Base-by-base conservation (phyloP, 2,888 invertebrate genomes). In the Epicampocera succincta region DNA sequence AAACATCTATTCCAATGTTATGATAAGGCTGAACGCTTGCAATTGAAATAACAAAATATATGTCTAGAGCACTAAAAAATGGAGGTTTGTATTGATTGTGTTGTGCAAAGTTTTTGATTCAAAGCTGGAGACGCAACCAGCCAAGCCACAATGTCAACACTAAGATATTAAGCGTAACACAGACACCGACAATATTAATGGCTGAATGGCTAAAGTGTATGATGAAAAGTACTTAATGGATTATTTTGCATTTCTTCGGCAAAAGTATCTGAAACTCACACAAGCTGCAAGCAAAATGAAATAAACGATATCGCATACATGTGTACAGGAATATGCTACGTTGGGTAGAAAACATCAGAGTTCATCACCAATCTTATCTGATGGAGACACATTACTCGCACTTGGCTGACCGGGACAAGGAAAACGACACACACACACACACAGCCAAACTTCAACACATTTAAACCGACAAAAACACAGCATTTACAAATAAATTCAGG, bases 311-410 rank as follows among this genome's bases (percentile, higher is more conserved):
- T 77, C 71, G 17, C 60, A 60, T 17, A 46, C 25, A 44, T 71
- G 54, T 63, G 60, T 33, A 73, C 21, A 13, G 54, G 50, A 38
- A 74, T 17, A 52, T 48, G 38, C 15, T 48, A 17, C 44, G 61
- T 68, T 38, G 50, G 58, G 68, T 54, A 69, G 69, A 71, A 71
- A 73, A 61, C 69, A 79, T 80, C 76, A 83, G 65, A 82, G 82
- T 80, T 85, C 83, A 83, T 79, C 85, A 80, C 74, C 66, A 81
- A 78, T 50, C 29, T 84, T 85, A 87, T 87, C 87, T 87, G 87
- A 87, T 87, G 84, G 86, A 85, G 87, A 87, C 87, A 84, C 81
- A 87, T 87, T 87, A 87, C 84, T 86, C 72, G 83, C 87, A 85
- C 85, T 83, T 84, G 87, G 85, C 66, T 87, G 86, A 79, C 71